Evolutionary conservation across 2,113 vertebrate genomes (phyloP).

Genomic region (Micronycteris hirsuta): DNA sequence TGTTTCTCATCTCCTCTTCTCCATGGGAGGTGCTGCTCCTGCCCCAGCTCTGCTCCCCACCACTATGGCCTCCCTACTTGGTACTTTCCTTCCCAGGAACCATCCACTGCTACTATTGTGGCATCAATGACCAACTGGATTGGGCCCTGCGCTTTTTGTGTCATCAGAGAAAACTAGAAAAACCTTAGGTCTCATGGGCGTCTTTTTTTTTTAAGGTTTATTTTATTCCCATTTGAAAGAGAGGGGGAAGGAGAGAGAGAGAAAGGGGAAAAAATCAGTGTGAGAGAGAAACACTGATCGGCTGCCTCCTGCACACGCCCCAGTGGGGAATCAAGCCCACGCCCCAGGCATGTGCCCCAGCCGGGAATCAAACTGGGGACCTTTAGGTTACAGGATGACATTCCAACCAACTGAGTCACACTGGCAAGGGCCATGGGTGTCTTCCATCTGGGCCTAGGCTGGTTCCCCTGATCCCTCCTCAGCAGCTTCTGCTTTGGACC

Average conservation of each 20-base stretch:
- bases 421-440: too few relatives aligned
- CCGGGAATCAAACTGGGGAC: too few relatives aligned
- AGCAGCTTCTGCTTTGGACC: neutral
- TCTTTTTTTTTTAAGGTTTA: neutral
- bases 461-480: neutral
- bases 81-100: neutral
- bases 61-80: neutral
- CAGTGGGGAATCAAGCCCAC: too few relatives aligned
- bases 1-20: neutral
- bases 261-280: too few relatives aligned
- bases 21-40: neutral
- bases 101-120: neutral
- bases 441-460: neutral
- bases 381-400: too few relatives aligned
- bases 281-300: too few relatives aligned
- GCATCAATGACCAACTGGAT: neutral
- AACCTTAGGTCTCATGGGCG: neutral
- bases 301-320: too few relatives aligned
- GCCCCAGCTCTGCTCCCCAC: neutral
- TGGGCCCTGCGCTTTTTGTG: neutral
- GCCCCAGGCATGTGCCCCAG: too few relatives aligned
- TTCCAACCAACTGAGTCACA: too few relatives aligned
- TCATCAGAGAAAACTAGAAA: neutral
- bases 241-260: too few relatives aligned
- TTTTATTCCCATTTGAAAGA: too few relatives aligned